phyloP scores from a whole-genome alignment of 2,888 invertebrate species.

The Podotricha telesiphe region DNA sequence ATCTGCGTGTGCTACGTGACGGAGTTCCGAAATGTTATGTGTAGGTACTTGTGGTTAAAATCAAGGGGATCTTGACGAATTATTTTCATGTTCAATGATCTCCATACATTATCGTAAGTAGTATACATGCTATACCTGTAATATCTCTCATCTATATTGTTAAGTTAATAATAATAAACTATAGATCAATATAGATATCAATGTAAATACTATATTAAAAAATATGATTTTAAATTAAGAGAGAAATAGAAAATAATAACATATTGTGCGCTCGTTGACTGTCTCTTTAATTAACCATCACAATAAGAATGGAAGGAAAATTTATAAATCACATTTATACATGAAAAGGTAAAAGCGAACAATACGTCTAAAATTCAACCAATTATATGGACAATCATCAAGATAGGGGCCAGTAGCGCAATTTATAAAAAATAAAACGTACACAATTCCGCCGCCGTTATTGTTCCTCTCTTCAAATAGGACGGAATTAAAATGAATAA shows the following conservation, averaged over 20 bases:
- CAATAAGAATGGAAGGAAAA: conserved; percentile 20
- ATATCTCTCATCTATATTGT: no score
- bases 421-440: conserved; percentile 66
- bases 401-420: conserved; percentile 62
- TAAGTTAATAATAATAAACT: no score
- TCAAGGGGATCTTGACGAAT: conserved; percentile 17
- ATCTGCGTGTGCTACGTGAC: conserved; percentile 37
- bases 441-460: conserved; percentile 55
- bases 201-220: neutral
- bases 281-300: neutral
- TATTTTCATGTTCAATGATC: conserved; percentile 7
- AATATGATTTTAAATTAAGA: neutral
- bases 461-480: conserved; percentile 49
- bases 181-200: neutral
- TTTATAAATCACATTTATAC: conserved; percentile 23
- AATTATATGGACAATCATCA: conserved; percentile 80
- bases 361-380: conserved; percentile 73
- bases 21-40: conserved; percentile 19
- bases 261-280: neutral
- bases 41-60: neutral
- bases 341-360: conserved; percentile 49
- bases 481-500: conserved; percentile 62
- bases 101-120: neutral
- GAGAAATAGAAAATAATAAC: neutral
- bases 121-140: no score